phyloP scores from a whole-genome alignment of 2,113 vertebrate genomes.

The Scalopus aquaticus region DNA sequence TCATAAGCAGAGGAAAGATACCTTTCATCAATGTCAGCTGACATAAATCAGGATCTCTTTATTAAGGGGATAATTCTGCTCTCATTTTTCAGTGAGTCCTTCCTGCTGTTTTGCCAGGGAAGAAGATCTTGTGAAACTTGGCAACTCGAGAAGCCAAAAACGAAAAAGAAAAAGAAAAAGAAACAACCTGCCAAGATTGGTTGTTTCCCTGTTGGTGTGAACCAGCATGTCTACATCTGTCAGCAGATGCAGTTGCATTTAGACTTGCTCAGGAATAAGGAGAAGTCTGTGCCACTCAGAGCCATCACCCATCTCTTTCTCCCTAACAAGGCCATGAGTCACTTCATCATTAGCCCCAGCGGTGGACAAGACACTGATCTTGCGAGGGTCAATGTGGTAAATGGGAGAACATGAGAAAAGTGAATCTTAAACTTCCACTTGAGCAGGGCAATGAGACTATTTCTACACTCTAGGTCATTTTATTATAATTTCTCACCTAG shows the following conservation, averaged over 20 bases:
- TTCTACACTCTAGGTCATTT: background rate
- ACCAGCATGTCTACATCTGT: background rate
- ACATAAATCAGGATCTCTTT: background rate
- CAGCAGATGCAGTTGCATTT: too few species aligned
- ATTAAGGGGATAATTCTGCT: background rate
- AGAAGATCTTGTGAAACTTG: constrained; percentile 35
- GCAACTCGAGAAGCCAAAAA: background rate
- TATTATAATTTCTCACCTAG: background rate
- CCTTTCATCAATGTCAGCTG: background rate
- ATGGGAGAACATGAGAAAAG: background rate
- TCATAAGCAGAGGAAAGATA: background rate
- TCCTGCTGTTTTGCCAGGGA: background rate
- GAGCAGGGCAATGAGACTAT: background rate
- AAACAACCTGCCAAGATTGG: background rate
- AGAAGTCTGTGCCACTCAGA: background rate
- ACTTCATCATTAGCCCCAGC: too few species aligned
- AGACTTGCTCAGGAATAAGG: background rate
- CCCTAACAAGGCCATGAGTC: background rate
- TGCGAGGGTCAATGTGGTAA: background rate
- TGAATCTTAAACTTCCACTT: background rate
- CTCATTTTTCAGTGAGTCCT: background rate
- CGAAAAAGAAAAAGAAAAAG: background rate
- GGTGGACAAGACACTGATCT: background rate
- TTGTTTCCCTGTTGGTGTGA: background rate
- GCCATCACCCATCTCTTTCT: background rate